Evolutionary conservation across 2,888 invertebrate genomes (phyloP).

Genomic region (Callyntrura sp.): DNA sequence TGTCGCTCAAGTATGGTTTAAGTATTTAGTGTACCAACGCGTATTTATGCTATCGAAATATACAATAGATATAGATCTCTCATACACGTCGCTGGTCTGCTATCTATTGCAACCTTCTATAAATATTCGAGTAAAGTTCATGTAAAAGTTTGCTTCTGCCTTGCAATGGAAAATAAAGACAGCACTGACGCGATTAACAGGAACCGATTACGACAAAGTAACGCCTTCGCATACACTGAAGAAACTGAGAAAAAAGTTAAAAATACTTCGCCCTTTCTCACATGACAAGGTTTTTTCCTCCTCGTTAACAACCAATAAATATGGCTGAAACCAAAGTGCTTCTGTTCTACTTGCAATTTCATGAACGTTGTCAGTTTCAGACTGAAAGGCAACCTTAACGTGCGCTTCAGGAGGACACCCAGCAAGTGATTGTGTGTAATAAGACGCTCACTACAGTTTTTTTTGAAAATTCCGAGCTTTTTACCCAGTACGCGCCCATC

Average conservation of each 20-base stretch:
- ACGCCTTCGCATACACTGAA: background rate
- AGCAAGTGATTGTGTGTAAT: background rate
- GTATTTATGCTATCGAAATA: conserved; percentile 4
- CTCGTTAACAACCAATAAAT: conserved; percentile 59
- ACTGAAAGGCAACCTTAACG: background rate
- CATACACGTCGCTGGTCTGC: conserved; percentile 11
- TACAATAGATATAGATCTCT: conserved; percentile 48
- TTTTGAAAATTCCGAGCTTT: too few relatives aligned
- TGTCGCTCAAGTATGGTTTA: background rate
- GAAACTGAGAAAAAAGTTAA: conserved; percentile 53
- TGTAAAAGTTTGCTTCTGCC: background rate
- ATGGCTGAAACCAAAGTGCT: conserved; percentile 12
- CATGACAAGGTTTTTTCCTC: conserved; percentile 57
- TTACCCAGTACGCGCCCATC: too few relatives aligned
- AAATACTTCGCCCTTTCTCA: conserved; percentile 71
- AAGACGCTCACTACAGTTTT: too few relatives aligned
- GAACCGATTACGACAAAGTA: conserved; percentile 1
- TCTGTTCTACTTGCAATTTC: conserved; percentile 35
- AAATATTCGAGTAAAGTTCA: too few relatives aligned
- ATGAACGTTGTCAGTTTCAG: conserved; percentile 45
- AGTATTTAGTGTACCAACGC: background rate
- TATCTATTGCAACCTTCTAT: too few relatives aligned
- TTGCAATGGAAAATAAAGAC: conserved; percentile 9
- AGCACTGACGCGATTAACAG: conserved; percentile 17
- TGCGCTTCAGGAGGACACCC: background rate